These are phyloP conservation scores for Digitonthophagus gazella DNA, from an alignment of 2,888 invertebrate species.

Conservation along the genomic window DNA sequence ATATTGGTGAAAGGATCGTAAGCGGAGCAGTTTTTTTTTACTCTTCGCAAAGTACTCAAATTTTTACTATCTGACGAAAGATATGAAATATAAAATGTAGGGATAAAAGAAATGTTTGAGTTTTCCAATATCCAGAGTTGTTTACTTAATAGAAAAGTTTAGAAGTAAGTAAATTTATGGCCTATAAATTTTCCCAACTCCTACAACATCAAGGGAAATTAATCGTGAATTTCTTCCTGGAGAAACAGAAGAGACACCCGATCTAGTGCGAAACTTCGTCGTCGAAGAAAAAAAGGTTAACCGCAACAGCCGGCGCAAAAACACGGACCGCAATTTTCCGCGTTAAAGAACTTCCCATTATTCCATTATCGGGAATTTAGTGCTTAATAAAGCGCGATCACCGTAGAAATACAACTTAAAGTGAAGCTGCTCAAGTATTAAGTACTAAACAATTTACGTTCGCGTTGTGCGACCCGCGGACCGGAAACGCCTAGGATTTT, in stretches of 20 bases:
- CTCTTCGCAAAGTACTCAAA: no score
- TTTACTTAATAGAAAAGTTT: neutral
- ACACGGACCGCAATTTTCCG: slow-evolving; percentile 12
- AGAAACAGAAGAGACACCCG: neutral
- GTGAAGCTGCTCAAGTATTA: neutral
- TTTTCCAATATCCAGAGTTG: neutral
- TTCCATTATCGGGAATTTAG: slow-evolving; percentile 17
- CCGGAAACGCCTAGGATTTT: slow-evolving; percentile 10
- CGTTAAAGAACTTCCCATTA: slow-evolving; percentile 9
- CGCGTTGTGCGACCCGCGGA: neutral
- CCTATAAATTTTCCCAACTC: neutral
- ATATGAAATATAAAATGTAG: no score
- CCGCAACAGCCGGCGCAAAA: neutral
- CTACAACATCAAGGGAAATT: neutral
- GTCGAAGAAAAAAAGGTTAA: neutral
- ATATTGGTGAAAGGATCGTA: no score
- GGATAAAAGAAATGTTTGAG: no score
- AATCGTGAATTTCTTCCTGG: neutral
- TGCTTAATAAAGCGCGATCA: slow-evolving; percentile 14
- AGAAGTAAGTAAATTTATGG: neutral
- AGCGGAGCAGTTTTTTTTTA: no score
- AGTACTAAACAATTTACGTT: slow-evolving; percentile 15
- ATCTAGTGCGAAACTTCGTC: neutral
- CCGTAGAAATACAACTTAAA: slow-evolving; percentile 13
- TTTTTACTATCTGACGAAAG: no score